Evolutionary conservation across 2,113 vertebrate species (phyloP).

Genomic region (Gila orcuttii): DNA sequence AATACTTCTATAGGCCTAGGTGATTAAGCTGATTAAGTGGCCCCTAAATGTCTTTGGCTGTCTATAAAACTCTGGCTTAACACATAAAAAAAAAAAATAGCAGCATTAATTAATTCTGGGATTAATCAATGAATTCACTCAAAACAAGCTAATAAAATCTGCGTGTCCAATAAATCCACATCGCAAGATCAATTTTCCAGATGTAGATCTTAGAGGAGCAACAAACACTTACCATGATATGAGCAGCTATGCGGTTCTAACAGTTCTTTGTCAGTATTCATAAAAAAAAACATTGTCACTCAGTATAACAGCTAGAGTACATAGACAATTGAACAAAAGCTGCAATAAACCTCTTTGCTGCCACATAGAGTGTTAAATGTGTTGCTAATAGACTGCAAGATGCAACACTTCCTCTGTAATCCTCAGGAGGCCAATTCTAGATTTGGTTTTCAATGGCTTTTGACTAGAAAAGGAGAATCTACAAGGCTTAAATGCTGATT

Average conservation of each 20-base stretch:
- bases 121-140: conserved; percentile 17
- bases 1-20: conserved; percentile 2
- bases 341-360: not conserved
- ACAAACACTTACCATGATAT: not conserved
- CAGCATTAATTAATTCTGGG: not conserved
- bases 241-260: not conserved
- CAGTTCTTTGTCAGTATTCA: conserved; percentile 3
- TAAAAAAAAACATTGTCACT: conserved; percentile 13
- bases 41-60: conserved; percentile 2
- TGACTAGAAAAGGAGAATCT: conserved; percentile 5
- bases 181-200: not conserved
- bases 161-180: conserved; percentile 1
- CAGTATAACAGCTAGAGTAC: not conserved
- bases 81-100: not conserved
- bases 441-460: conserved; percentile 11
- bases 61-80: not conserved
- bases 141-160: conserved; percentile 24
- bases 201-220: not conserved
- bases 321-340: conserved; percentile 14
- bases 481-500: not conserved
- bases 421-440: conserved; percentile 19
- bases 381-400: conserved; percentile 23
- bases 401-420: conserved; percentile 25
- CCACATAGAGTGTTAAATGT: conserved; percentile 14
- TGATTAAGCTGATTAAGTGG: conserved; percentile 28